These are phyloP conservation scores for Atrichornis clamosus DNA, from an alignment of 2,113 vertebrate species.

Conservation along the genomic window DNA sequence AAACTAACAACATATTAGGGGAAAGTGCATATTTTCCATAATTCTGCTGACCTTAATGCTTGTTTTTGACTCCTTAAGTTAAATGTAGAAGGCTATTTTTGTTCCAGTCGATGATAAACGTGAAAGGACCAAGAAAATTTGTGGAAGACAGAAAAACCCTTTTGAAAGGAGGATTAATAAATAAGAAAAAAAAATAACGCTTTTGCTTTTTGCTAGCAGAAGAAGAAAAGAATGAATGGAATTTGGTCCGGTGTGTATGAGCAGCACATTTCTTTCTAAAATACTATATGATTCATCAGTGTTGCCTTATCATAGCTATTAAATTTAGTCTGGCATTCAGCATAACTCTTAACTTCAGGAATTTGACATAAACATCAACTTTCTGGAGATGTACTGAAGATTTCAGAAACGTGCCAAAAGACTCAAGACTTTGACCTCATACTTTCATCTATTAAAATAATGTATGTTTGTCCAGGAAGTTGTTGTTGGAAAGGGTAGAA, in stretches of 20 bases:
- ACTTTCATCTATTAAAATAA: not conserved
- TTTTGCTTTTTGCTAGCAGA: not conserved
- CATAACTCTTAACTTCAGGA: not conserved
- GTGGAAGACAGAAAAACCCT: not conserved
- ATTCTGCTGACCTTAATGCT: not conserved
- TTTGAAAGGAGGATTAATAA: not conserved
- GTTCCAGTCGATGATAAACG: not conserved
- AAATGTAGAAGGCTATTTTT: not conserved
- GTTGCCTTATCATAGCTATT: not conserved
- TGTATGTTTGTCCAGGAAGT: not conserved
- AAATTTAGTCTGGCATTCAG: not conserved
- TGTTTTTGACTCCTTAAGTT: not conserved
- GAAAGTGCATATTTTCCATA: not conserved
- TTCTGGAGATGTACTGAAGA: not conserved
- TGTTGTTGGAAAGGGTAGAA: not conserved
- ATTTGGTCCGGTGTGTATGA: not conserved
- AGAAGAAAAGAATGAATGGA: not conserved
- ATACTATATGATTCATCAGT: not conserved
- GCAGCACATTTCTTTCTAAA: not conserved
- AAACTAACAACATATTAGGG: not conserved
- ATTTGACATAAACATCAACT: not conserved
- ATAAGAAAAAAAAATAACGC: not conserved
- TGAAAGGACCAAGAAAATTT: not conserved
- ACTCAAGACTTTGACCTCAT: not conserved
- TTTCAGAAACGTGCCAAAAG: not conserved